A percentile compares a stretch with the other conserved stretches of the same genome.
These are phyloP conservation scores for Saccostrea cuccullata DNA, from an alignment of 1,140 invertebrate genomes.

Conservation along the genomic window DNA sequence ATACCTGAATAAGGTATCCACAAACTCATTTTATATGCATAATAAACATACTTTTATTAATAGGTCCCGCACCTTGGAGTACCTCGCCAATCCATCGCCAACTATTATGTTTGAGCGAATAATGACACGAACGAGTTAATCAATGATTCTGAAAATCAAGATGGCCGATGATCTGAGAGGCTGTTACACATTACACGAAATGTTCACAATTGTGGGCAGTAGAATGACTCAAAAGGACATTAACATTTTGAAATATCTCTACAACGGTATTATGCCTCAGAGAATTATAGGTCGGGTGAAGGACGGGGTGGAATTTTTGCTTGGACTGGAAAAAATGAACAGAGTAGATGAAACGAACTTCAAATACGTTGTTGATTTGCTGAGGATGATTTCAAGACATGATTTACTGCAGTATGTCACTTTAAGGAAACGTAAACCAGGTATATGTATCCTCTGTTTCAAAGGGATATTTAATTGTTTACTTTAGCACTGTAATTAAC, in stretches of 20 bases:
- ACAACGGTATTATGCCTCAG: slow-evolving; percentile 49
- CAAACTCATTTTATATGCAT: too few species aligned
- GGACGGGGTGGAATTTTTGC: slow-evolving; percentile 67
- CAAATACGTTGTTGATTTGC: slow-evolving; percentile 60
- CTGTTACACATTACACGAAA: slow-evolving; percentile 55
- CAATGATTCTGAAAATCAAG: neutral
- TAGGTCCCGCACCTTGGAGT: too few species aligned
- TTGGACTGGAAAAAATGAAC: slow-evolving; percentile 68
- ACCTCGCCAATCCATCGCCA: too few species aligned
- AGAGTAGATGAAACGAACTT: slow-evolving; percentile 71
- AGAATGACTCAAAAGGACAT: slow-evolving; percentile 59
- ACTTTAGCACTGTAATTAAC: too few species aligned
- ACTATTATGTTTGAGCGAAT: neutral
- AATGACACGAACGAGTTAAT: neutral
- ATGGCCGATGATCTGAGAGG: slow-evolving; percentile 22
- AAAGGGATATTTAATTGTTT: too few species aligned
- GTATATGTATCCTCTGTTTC: slow-evolving; percentile 53
- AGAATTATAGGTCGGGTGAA: slow-evolving; percentile 57
- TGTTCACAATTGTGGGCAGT: slow-evolving; percentile 65
- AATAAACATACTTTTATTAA: too few species aligned
- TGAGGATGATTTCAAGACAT: slow-evolving; percentile 68
- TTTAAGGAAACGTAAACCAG: slow-evolving; percentile 64
- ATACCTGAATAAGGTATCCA: too few species aligned
- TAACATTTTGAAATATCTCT: slow-evolving; percentile 54
- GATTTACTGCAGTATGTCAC: slow-evolving; percentile 68